These are phyloP conservation scores for Yponomeuta evonymella DNA, from an alignment of 2,888 invertebrate genomes.

Conservation along the genomic window DNA sequence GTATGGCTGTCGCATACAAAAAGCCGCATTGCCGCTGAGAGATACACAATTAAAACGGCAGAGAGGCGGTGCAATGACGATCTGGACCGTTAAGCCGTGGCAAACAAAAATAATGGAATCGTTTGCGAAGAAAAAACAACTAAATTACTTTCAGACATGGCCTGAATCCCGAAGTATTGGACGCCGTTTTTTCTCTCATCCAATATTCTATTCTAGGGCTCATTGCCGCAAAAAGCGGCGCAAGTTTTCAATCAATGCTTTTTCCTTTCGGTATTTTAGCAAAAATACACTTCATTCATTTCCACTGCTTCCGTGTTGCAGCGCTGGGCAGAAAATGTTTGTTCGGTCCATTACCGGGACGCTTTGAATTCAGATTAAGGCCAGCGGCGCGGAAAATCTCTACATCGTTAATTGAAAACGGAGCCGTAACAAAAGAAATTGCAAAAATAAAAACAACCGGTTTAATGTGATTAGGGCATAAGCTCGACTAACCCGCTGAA, in stretches of 20 bases:
- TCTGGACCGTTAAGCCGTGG: conserved; percentile 21
- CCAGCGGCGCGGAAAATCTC: conserved; percentile 48
- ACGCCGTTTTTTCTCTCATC: not conserved
- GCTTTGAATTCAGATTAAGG: conserved; percentile 35
- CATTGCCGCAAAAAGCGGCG: not conserved
- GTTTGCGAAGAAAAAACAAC: conserved; percentile 24
- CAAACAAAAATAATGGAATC: conserved; percentile 36
- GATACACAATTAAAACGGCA: conserved; percentile 39
- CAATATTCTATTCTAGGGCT: not conserved
- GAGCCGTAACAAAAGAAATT: conserved; percentile 18
- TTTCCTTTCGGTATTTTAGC: not conserved
- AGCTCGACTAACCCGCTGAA: not conserved
- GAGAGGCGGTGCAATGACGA: not conserved
- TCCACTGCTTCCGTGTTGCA: conserved; percentile 17
- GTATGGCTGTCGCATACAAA: conserved; percentile 37
- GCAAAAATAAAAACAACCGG: conserved; percentile 11
- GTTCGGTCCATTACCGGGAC: conserved; percentile 39
- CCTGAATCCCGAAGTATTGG: conserved; percentile 16
- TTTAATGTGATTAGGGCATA: not conserved
- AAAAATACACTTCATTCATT: not conserved
- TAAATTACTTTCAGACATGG: not conserved
- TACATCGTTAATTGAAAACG: conserved; percentile 59
- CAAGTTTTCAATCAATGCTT: conserved; percentile 25
- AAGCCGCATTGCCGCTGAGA: conserved; percentile 32
- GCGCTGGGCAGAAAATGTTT: conserved; percentile 32